Base-by-base conservation (phyloP, 2,797 vertebrate genomes). In the Prionace glauca region DNA sequence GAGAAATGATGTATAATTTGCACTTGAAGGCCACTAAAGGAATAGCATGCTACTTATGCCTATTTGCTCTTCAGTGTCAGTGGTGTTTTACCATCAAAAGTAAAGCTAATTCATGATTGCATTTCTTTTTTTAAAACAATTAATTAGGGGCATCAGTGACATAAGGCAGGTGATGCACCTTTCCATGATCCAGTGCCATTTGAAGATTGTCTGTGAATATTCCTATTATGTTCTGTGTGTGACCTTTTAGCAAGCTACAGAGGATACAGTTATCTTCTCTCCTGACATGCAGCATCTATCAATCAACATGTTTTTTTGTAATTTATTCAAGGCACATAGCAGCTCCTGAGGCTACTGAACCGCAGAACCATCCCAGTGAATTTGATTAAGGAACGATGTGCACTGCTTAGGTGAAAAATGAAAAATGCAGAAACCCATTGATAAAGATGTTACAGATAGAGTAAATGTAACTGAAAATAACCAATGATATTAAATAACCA, bases 201-300 rank as follows among this genome's bases (percentile, higher is more conserved):
- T 97, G 96, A 95, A 97, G 97, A 98, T 98, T 98, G 98, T 98
- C 98, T 98, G 97, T 97, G 98, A 97, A 98, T 98, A 98, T 98
- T 98, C 98, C 98, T 98, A 98, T 99, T 98, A 98, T 97, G 97
- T 97, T 97, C 97, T 97, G 97, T 98, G 98, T 98, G 97, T 99
- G 99, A 99, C 99, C 99, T 99, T 99, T 98, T 98, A 98, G 98
- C 98, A 98, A 98, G 98, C 98, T 97, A 98, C 97, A 97, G 98
- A 98, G 98, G 98, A 99, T 99, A 99, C 98, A 99, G 98, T 99
- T 99, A 99, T 99, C 99, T 99, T 98, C 98, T 98, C 98, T 98
- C 98, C 97, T 99, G 98, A 99, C 98, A 98, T 97, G 97, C 98
- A 97, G 98, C 98, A 97, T 98, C 98, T 99, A 99, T 99, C 99